These are phyloP conservation scores for Pica pica DNA, from an alignment of 2,113 vertebrate species.

Conservation along the genomic window DNA sequence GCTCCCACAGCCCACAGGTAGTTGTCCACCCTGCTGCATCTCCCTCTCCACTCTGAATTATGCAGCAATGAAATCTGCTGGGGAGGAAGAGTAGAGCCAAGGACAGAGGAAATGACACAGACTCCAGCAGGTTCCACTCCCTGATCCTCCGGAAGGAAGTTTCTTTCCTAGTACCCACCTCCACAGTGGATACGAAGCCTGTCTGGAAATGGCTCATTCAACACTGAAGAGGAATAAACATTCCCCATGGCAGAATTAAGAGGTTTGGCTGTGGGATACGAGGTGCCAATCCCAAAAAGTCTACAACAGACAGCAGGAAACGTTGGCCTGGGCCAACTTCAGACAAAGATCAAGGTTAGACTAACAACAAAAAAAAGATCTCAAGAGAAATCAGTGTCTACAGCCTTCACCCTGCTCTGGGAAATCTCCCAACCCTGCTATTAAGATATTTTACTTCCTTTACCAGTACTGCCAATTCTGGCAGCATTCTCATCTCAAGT, in stretches of 20 bases:
- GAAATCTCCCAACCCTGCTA: conserved; percentile 20
- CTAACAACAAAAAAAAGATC: not conserved
- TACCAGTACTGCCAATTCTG: not conserved
- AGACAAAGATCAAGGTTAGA: conserved; percentile 38
- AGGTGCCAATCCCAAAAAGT: conserved; percentile 30
- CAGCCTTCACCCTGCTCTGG: conserved; percentile 1
- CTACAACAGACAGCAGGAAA: conserved; percentile 3
- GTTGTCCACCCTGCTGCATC: not conserved
- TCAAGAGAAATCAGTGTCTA: not conserved
- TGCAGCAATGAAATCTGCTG: not conserved
- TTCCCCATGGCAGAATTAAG: conserved; percentile 37
- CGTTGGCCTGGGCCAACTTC: not conserved
- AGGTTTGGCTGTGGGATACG: not conserved
- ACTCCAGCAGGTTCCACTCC: conserved; percentile 61
- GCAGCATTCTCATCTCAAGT: not conserved
- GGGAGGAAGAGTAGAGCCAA: conserved; percentile 53
- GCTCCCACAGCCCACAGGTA: not conserved
- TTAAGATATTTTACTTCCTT: conserved; percentile 13
- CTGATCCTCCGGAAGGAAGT: conserved; percentile 66
- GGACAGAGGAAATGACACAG: conserved; percentile 62
- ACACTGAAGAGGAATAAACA: conserved; percentile 40
- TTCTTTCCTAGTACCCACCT: conserved; percentile 61
- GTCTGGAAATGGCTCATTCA: conserved; percentile 45
- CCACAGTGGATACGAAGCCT: conserved; percentile 20
- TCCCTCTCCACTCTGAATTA: not conserved